Conservation (phyloP, 2,797 vertebrate genomes). For the Paramormyrops hopkinsi region DNA sequence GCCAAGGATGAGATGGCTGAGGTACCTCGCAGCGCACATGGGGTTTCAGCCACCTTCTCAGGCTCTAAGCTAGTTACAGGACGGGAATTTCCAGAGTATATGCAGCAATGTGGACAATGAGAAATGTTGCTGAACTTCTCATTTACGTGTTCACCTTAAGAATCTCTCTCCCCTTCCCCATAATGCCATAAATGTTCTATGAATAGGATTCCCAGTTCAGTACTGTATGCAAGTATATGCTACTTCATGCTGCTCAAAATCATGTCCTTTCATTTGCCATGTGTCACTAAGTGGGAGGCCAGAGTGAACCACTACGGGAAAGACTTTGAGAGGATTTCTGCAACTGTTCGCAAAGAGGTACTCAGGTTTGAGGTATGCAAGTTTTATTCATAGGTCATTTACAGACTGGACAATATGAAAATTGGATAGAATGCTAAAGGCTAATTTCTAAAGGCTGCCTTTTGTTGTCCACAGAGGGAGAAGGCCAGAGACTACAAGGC, state of each 20-base stretch:
- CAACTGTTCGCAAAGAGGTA: conserved; percentile 84
- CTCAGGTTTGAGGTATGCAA: conserved; percentile 80
- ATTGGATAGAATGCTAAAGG: neutral
- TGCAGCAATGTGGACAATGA: neutral
- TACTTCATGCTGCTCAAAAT: neutral
- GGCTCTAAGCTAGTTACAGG: neutral
- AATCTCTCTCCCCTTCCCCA: neutral
- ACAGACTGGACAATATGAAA: neutral
- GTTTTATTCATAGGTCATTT: neutral
- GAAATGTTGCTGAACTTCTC: neutral
- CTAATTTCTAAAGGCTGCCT: conserved; percentile 10
- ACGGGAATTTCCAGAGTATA: neutral
- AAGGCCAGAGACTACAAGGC: conserved; percentile 90
- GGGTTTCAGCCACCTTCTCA: neutral
- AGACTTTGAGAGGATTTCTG: conserved; percentile 85
- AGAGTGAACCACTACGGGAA: conserved; percentile 84
- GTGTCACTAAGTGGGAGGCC: conserved; percentile 77
- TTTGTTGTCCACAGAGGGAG: conserved; percentile 72
- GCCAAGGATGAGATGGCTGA: conserved; percentile 90
- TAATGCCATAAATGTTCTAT: neutral
- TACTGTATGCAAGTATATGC: neutral
- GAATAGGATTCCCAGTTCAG: neutral
- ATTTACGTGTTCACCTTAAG: neutral
- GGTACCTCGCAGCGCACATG: conserved; percentile 51
- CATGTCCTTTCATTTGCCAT: conserved; percentile 4